Conservation (phyloP, 2,113 vertebrate genomes). For the Seriola rivoliana region DNA sequence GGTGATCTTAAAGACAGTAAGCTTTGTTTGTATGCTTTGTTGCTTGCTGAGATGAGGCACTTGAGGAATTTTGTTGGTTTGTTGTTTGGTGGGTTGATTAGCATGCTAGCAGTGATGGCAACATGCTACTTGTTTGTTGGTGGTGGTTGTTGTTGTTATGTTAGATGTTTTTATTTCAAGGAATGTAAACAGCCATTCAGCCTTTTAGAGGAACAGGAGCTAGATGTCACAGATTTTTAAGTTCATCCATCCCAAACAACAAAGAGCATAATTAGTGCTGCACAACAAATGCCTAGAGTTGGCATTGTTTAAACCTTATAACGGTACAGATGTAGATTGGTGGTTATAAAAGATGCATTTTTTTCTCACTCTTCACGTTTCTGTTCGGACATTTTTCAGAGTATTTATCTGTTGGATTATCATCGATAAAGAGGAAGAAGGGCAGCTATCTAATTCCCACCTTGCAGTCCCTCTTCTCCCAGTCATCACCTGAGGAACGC, state of each 20-base stretch:
- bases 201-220: neutral
- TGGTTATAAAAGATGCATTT: neutral
- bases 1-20: too few species aligned
- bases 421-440: slow-evolving; percentile 74
- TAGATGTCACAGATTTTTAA: neutral
- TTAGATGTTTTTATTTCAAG: neutral
- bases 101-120: too few species aligned
- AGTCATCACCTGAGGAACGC: slow-evolving; percentile 85
- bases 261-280: neutral
- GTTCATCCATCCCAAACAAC: neutral
- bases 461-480: slow-evolving; percentile 86
- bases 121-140: too few species aligned
- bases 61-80: too few species aligned
- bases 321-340: too few species aligned
- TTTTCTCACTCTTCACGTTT: neutral
- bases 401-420: slow-evolving; percentile 86
- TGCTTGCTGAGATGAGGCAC: too few species aligned
- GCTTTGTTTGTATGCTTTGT: too few species aligned
- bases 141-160: too few species aligned
- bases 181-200: neutral
- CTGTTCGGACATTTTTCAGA: slow-evolving; percentile 73
- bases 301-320: neutral
- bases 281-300: neutral
- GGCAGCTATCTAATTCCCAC: slow-evolving; percentile 86
- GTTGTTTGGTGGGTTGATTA: too few species aligned